Percentiles rank a stretch among this genome's conserved stretches.
Evolutionary conservation across 2,888 invertebrate species (phyloP).

Genomic region (Cosmia trapezina): DNA sequence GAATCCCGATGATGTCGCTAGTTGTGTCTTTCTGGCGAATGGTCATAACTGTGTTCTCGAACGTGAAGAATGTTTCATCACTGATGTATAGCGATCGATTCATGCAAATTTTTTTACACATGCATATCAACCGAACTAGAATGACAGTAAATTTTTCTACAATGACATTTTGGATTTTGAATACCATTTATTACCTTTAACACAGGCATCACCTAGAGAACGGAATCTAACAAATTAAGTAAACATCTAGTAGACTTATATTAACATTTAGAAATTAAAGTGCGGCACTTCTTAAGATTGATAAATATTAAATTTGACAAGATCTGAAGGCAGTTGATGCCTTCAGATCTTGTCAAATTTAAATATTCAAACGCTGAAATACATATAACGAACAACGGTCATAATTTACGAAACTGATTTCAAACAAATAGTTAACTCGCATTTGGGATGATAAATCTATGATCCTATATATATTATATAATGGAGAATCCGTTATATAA

Average conservation of each 20-base stretch:
- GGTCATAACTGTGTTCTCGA: conserved; percentile 67
- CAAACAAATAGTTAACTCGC: conserved; percentile 36
- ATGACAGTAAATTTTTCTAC: conserved; percentile 69
- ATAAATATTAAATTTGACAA: background rate
- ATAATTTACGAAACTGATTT: conserved; percentile 40
- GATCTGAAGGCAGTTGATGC: background rate
- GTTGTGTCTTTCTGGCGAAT: conserved; percentile 71
- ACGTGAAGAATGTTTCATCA: conserved; percentile 69
- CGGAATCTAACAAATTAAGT: conserved; percentile 72
- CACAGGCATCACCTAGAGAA: conserved; percentile 76
- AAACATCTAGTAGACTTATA: conserved; percentile 62
- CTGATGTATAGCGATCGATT: conserved; percentile 68
- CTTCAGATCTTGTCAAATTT: too few species aligned
- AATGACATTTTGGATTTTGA: conserved; percentile 68
- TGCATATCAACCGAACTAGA: conserved; percentile 76
- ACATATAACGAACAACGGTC: conserved; percentile 29
- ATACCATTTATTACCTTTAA: conserved; percentile 72
- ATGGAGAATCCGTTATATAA: conserved; percentile 16
- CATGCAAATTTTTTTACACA: conserved; percentile 79
- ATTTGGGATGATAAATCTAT: conserved; percentile 36
- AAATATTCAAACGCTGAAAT: conserved; percentile 7
- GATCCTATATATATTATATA: too few species aligned
- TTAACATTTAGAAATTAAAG: conserved; percentile 56
- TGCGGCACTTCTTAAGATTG: conserved; percentile 65
- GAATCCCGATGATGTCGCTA: conserved; percentile 70